These are phyloP conservation scores for Zaprionus lineosus DNA, from an alignment of 2,888 invertebrate species.

Conservation along the genomic window DNA sequence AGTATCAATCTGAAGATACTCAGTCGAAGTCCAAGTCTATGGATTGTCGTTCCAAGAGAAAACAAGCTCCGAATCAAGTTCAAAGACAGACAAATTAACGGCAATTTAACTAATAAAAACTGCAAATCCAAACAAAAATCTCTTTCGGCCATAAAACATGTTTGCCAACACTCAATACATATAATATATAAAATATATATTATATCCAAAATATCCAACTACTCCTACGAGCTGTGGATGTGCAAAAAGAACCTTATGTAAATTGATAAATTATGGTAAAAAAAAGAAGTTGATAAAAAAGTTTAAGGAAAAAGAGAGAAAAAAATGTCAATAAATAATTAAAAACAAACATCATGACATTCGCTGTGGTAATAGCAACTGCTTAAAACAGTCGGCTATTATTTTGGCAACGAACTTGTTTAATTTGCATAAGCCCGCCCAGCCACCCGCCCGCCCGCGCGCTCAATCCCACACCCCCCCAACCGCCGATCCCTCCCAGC, in stretches of 20 bases:
- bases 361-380: conserved; percentile 29
- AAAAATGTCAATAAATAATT: conserved; percentile 20
- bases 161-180: conserved; percentile 31
- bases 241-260: conserved; percentile 34
- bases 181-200: conserved; percentile 2
- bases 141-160: conserved; percentile 58
- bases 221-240: background rate
- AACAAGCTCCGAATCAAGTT: conserved; percentile 75
- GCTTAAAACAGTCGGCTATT: conserved; percentile 41
- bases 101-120: conserved; percentile 67
- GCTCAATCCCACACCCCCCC: conserved; percentile 1
- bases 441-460: conserved; percentile 2
- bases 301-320: conserved; percentile 26
- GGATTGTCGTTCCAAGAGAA: conserved; percentile 39
- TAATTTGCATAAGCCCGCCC: conserved; percentile 69
- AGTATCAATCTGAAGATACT: too few species aligned
- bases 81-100: conserved; percentile 76
- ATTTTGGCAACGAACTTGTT: conserved; percentile 71
- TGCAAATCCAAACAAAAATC: conserved; percentile 33
- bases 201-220: background rate
- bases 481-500: background rate
- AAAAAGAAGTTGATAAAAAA: conserved; percentile 54
- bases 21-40: conserved; percentile 11
- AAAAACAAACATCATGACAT: conserved; percentile 18
- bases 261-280: conserved; percentile 40